phyloP scores from a whole-genome alignment of 1,140 invertebrate genomes.

The Drosophila gunungcola region DNA sequence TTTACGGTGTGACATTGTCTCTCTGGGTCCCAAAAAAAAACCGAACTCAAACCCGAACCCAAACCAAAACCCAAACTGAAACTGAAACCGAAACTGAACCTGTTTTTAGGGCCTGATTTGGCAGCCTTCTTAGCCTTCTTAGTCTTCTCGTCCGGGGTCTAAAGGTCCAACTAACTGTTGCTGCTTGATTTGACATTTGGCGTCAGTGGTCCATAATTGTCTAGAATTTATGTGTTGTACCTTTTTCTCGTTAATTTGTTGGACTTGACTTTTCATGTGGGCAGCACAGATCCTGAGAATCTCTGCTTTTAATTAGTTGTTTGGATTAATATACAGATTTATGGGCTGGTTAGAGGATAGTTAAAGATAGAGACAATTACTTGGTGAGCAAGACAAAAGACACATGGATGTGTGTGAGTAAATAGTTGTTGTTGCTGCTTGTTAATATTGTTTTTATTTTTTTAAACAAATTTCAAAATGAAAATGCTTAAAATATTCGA shows the following conservation, averaged over 20 bases:
- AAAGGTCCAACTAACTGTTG: constrained; percentile 82
- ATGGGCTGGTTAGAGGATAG: constrained; percentile 39
- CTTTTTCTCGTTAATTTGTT: constrained; percentile 79
- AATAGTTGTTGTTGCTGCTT: constrained; percentile 68
- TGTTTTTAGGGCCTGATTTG: constrained; percentile 83
- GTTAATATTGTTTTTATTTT: constrained; percentile 41
- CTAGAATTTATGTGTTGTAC: constrained; percentile 82
- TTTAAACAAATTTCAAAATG: constrained; percentile 55
- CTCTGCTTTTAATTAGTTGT: constrained; percentile 72
- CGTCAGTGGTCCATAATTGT: constrained; percentile 83
- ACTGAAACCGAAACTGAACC: constrained; percentile 74
- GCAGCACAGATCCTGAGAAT: constrained; percentile 51
- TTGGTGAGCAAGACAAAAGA: constrained; percentile 84
- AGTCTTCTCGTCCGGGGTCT: constrained; percentile 46
- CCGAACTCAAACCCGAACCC: constrained; percentile 1
- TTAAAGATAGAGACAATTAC: constrained; percentile 59
- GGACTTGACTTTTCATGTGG: constrained; percentile 50
- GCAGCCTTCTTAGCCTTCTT: constrained; percentile 51
- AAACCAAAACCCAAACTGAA: constrained; percentile 45
- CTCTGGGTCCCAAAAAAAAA: constrained; percentile 41
- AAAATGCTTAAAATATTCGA: constrained; percentile 58
- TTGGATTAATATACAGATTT: constrained; percentile 52
- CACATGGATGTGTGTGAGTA: constrained; percentile 85
- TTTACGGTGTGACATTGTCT: constrained; percentile 80
- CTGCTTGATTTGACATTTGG: constrained; percentile 84